Evolutionary conservation across 2,888 invertebrate species (phyloP), one percentile per base, ranked within the genome.

Genomic region (Idaea dimidiata): DNA sequence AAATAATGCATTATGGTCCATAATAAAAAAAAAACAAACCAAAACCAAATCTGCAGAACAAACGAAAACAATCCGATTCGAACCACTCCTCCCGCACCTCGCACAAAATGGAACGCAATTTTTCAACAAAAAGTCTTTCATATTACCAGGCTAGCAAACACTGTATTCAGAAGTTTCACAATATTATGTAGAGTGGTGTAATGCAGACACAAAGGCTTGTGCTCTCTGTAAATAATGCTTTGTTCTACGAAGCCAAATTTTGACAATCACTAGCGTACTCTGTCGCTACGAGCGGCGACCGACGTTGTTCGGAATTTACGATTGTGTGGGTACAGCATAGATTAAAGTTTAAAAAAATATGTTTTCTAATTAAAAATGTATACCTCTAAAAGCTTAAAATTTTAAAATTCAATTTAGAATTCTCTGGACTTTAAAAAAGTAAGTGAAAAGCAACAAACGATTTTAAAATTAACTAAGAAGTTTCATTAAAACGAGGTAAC

Each of bases 171-270:
- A 91, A 92, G 84, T 91, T 91, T 86, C 91, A 92, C 91, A 91
- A 92, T 92, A 92, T 92, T 89, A 91, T 92, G 90, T 90, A 84
- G 91, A 91, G 90, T 89, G 91, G 87, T 88, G 90, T 92, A 91
- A 91, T 91, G 82, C 89, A 83, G 84, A 78, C 88, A 92, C 92
- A 92, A 91, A 93, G 91, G 83, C 88, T 81, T 84, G 83, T 82
- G 78, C 88, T 91, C 80, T 92, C 80, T 83, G 91, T 91, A 93
- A 93, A 93, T 92, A 93, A 83, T 86, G 93, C 93, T 93, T 93
- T 93, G 92, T 93, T 91, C 93, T 88, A 83, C 83, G 88, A 93
- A 93, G 93, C 93, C 93, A 93, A 93, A 93, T 93, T 93, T 93
- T 93, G 92, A 92, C 93, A 93, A 92, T 92, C 91, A 92, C 91